These are phyloP conservation scores for Carassius gibelio DNA, from an alignment of 2,113 vertebrate genomes.

Conservation along the genomic window DNA sequence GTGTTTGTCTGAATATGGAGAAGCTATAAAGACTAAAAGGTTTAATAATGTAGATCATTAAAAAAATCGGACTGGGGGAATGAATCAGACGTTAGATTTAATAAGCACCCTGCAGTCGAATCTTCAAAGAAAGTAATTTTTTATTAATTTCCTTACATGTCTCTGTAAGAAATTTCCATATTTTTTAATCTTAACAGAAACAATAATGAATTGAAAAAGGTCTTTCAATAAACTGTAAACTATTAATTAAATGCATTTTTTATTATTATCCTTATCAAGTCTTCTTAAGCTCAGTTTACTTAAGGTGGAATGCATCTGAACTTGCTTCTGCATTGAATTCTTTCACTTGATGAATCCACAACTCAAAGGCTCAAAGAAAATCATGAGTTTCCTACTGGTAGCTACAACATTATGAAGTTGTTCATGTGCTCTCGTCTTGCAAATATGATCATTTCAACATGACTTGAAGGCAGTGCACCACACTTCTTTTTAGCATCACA, in stretches of 20 bases:
- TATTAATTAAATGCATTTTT: background rate
- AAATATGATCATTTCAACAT: background rate
- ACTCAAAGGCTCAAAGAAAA: background rate
- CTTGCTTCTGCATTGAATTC: background rate
- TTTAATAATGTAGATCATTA: slow-evolving; percentile 33
- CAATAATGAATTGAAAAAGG: background rate
- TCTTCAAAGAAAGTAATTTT: slow-evolving; percentile 5
- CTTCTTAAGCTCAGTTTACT: background rate
- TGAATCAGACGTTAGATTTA: background rate
- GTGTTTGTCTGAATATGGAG: background rate
- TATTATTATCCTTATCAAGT: background rate
- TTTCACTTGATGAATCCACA: background rate
- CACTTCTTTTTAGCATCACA: background rate
- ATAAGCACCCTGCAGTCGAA: background rate
- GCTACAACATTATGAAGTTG: background rate
- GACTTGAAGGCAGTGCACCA: background rate
- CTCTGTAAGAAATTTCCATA: background rate
- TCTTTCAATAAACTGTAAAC: background rate
- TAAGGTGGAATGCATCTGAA: background rate
- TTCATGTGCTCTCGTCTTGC: background rate
- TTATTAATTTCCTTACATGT: background rate
- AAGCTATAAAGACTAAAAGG: background rate
- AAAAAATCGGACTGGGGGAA: background rate
- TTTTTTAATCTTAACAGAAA: background rate
- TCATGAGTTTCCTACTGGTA: background rate